Evolutionary conservation across 53 echinoderm and acorn worm species (phyloP), one percentile per base, ranked within the genome.

Genomic region (Mesocentrotus franciscanus): DNA sequence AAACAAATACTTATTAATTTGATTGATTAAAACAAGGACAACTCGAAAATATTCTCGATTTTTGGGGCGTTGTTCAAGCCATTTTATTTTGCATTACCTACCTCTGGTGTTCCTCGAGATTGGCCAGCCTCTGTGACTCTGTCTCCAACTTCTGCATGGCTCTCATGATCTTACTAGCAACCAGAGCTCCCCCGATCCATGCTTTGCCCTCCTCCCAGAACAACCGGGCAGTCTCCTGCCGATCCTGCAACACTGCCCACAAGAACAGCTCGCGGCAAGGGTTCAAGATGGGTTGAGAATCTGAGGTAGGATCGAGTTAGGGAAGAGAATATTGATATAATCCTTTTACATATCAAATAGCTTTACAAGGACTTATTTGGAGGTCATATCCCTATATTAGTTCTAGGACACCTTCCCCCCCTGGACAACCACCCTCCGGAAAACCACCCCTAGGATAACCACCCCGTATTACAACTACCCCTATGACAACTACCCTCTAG

Each of bases 191-290:
- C 35, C 97, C 98, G 24, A 98, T 96, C 13, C 97, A 94, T 26
- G 96, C 95, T 56, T 97, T 97, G 61, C 97, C 95, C 29, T 95
- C 96, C 62, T 93, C 81, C 98, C 98, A 98, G 93, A 98, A 97
- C 74, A 98, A 78, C 85, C 92, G 96, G 49, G 98, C 98, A 66
- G 96, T 96, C 55, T 94, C 92, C 32, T 89, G 89, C 9, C 97
- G 96, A 36, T 95, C 94, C 34, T 96, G 97, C 10, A 98, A 91
- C 17, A 98, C 96, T 0, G 98, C 96, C 98, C 98, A 98, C 10
- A 98, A 71, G 91, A 98, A 98, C 57, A 98, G 96, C 92, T 98
- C 98, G 17, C 97, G 95, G 4, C 94, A 60, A 9, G 98, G 98
- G 42, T 97, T 93, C 11, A 94, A 18, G 76, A 96, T 97, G n/a